phyloP scores from a whole-genome alignment of 2,888 invertebrate genomes.

The Drosophila subsilvestris region DNA sequence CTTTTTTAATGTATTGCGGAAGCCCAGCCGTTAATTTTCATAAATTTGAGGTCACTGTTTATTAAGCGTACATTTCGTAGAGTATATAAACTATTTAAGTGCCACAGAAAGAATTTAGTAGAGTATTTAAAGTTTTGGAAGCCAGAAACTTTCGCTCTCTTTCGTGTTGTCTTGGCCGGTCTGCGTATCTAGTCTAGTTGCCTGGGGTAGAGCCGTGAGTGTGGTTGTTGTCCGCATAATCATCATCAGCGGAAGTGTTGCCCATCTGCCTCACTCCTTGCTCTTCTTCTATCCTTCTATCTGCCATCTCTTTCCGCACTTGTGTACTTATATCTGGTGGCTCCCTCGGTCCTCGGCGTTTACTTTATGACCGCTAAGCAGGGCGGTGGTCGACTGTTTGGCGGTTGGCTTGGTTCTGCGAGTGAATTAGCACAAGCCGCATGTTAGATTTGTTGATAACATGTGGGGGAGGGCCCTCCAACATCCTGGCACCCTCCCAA shows the following conservation, averaged over 20 bases:
- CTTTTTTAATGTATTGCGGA: neutral
- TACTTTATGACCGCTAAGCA: constrained; percentile 57
- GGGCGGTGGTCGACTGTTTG: constrained; percentile 29
- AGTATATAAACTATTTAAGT: neutral
- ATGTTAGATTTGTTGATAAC: constrained; percentile 76
- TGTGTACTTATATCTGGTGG: constrained; percentile 5
- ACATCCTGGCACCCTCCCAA: constrained; percentile 26
- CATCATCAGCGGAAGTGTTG: constrained; percentile 60
- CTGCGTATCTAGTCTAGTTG: constrained; percentile 34
- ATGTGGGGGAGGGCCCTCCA: no score
- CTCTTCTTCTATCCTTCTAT: neutral
- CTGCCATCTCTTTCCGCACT: neutral
- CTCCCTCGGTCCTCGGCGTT: constrained; percentile 46
- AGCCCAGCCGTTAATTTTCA: neutral
- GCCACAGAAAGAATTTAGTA: neutral
- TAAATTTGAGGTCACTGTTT: no score
- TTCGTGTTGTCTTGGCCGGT: constrained; percentile 49
- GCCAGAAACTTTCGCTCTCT: neutral
- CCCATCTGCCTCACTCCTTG: neutral
- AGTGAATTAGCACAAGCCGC: constrained; percentile 71
- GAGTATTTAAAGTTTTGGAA: neutral
- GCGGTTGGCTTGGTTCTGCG: constrained; percentile 34
- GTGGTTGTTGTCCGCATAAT: constrained; percentile 20
- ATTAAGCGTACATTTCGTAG: no score
- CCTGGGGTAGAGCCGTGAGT: constrained; percentile 4